Evolutionary conservation across 2,888 invertebrate species (phyloP).

Genomic region (Drosophila macrospina): DNA sequence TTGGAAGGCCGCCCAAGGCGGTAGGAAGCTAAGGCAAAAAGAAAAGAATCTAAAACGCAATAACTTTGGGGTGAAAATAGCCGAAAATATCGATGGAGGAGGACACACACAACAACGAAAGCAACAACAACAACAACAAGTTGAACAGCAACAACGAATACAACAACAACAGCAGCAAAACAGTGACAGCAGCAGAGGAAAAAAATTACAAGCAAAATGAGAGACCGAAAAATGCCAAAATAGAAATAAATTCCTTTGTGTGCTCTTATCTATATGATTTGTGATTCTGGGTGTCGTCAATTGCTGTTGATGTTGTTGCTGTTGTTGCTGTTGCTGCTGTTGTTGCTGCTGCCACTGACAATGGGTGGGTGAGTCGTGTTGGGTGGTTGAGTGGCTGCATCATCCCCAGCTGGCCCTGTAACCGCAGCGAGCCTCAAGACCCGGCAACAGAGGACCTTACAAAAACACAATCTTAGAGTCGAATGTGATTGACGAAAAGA

Average conservation of each 20-base stretch:
- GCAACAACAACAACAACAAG: constrained; percentile 17
- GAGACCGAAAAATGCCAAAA: constrained; percentile 74
- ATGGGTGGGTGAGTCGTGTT: constrained; percentile 67
- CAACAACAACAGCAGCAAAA: constrained; percentile 15
- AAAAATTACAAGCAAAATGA: constrained; percentile 65
- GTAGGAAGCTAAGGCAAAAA: constrained; percentile 48
- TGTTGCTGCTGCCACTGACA: constrained; percentile 62
- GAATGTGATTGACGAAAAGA: neutral
- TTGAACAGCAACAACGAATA: constrained; percentile 38
- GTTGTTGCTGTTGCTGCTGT: constrained; percentile 35
- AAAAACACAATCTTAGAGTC: neutral
- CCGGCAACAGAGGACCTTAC: constrained; percentile 2
- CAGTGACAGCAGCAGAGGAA: constrained; percentile 20
- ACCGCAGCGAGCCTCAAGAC: constrained; percentile 38
- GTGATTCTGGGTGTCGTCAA: constrained; percentile 83
- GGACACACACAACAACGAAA: constrained; percentile 46
- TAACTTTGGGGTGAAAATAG: constrained; percentile 82
- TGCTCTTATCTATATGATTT: constrained; percentile 85
- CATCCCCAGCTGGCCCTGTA: constrained; percentile 38
- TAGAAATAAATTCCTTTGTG: constrained; percentile 84
- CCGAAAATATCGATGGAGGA: constrained; percentile 80
- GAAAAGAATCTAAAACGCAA: constrained; percentile 73
- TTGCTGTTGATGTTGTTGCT: constrained; percentile 61
- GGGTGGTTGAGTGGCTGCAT: constrained; percentile 44
- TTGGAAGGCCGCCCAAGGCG: constrained; percentile 60